phyloP scores from a whole-genome alignment of 2,797 vertebrate genomes.

The Siniperca obscura region DNA sequence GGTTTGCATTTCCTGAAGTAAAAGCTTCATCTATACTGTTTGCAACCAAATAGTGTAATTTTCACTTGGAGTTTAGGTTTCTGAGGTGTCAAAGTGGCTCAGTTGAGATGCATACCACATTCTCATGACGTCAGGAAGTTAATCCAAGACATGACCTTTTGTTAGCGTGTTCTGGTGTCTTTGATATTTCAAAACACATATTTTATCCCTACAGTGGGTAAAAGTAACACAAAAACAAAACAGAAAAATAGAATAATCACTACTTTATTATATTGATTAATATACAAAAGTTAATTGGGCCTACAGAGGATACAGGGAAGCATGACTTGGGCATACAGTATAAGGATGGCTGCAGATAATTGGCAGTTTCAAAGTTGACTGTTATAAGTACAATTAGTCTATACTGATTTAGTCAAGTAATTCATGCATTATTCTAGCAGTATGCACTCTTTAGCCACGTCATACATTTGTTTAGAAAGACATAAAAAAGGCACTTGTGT shows the following conservation, averaged over 20 bases:
- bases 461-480: slow-evolving; percentile 54
- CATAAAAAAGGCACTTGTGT: slow-evolving; percentile 67
- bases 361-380: slow-evolving; percentile 44
- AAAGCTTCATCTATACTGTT: background rate
- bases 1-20: background rate
- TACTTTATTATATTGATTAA: slow-evolving; percentile 79
- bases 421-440: slow-evolving; percentile 51
- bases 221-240: slow-evolving; percentile 7
- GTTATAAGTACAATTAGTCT: slow-evolving; percentile 43
- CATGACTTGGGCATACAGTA: slow-evolving; percentile 55
- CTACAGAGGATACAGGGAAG: slow-evolving; percentile 68
- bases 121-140: slow-evolving; percentile 26
- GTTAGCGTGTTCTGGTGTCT: background rate
- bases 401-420: slow-evolving; percentile 36
- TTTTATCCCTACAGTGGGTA: background rate
- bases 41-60: background rate
- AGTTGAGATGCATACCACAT: slow-evolving; percentile 3
- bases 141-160: slow-evolving; percentile 30
- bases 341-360: slow-evolving; percentile 45
- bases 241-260: slow-evolving; percentile 39
- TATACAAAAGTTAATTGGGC: slow-evolving; percentile 71
- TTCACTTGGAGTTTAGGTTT: background rate
- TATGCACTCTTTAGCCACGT: slow-evolving; percentile 40
- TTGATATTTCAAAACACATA: slow-evolving; percentile 1
- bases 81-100: background rate